Evolutionary conservation across 2,888 invertebrate genomes (phyloP).

Genomic region (Allophyes oxyacanthae): DNA sequence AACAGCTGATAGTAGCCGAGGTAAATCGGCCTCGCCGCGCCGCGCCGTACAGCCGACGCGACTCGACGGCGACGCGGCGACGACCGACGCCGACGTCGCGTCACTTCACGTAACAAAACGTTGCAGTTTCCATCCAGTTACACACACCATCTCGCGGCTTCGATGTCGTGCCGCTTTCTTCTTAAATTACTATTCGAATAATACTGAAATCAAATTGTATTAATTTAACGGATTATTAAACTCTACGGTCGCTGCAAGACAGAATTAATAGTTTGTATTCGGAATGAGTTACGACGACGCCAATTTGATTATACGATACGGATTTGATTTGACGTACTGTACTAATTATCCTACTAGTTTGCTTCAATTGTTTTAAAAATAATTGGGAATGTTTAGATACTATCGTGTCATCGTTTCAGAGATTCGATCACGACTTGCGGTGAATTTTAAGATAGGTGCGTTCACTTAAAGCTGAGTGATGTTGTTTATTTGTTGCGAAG

Average conservation of each 20-base stretch:
- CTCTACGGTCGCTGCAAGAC: neutral
- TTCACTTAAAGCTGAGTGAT: slow-evolving; percentile 23
- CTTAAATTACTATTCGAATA: slow-evolving; percentile 1
- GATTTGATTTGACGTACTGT: too few relatives aligned
- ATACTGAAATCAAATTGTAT: slow-evolving; percentile 11
- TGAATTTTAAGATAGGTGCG: slow-evolving; percentile 15
- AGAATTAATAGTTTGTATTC: too few relatives aligned
- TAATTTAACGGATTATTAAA: slow-evolving; percentile 32
- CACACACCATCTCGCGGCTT: neutral
- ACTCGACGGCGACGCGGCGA: neutral
- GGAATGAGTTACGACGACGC: slow-evolving; percentile 29
- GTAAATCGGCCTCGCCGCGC: slow-evolving; percentile 47
- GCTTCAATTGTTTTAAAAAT: slow-evolving; percentile 16
- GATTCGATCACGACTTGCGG: slow-evolving; percentile 20
- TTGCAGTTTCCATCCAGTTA: slow-evolving; percentile 7
- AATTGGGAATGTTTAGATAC: slow-evolving; percentile 24
- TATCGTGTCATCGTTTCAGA: slow-evolving; percentile 9
- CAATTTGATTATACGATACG: neutral
- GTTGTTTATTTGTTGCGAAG: slow-evolving; percentile 6
- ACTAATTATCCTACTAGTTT: too few relatives aligned
- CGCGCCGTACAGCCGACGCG: slow-evolving; percentile 12
- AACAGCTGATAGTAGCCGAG: slow-evolving; percentile 68
- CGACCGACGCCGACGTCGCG: slow-evolving; percentile 5
- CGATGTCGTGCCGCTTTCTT: neutral
- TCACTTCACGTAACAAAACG: slow-evolving; percentile 12